Percentiles rank a stretch among this genome's conserved stretches.
Evolutionary conservation across 2,888 invertebrate species (phyloP).

Genomic region (Orchesella flavescens): DNA sequence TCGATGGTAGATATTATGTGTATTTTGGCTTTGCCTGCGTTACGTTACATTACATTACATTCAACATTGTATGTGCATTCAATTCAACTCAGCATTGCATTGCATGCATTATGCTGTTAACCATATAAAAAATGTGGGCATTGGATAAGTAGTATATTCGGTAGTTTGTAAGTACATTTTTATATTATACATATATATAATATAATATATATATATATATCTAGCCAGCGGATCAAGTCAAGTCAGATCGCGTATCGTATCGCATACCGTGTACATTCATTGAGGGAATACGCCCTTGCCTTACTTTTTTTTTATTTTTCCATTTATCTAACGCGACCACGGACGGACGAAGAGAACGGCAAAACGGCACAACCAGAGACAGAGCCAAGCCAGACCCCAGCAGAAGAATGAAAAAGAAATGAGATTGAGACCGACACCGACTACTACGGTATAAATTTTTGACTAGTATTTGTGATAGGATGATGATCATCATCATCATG

Average conservation of each 20-base stretch:
- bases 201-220: background rate
- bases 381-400: background rate
- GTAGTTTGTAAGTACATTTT: too few relatives aligned
- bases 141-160: too few relatives aligned
- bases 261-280: slow-evolving; percentile 32
- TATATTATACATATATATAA: background rate
- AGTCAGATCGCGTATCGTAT: slow-evolving; percentile 20
- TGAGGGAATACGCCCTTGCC: slow-evolving; percentile 61
- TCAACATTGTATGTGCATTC: too few relatives aligned
- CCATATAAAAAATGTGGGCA: slow-evolving; percentile 7
- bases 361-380: background rate
- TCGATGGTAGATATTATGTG: background rate
- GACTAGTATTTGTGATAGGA: background rate
- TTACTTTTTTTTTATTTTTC: slow-evolving; percentile 52
- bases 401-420: slow-evolving; percentile 1
- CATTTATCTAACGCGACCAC: slow-evolving; percentile 55
- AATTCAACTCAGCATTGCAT: background rate
- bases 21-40: background rate
- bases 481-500: background rate
- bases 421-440: slow-evolving; percentile 36
- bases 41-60: too few relatives aligned
- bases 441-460: background rate
- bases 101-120: background rate
- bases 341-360: slow-evolving; percentile 49
- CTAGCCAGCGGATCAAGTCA: slow-evolving; percentile 6